Evolutionary conservation across 53 echinoderm and acorn worm species (phyloP), one percentile per base, ranked within the genome.

Genomic region (Holothuria scabra): DNA sequence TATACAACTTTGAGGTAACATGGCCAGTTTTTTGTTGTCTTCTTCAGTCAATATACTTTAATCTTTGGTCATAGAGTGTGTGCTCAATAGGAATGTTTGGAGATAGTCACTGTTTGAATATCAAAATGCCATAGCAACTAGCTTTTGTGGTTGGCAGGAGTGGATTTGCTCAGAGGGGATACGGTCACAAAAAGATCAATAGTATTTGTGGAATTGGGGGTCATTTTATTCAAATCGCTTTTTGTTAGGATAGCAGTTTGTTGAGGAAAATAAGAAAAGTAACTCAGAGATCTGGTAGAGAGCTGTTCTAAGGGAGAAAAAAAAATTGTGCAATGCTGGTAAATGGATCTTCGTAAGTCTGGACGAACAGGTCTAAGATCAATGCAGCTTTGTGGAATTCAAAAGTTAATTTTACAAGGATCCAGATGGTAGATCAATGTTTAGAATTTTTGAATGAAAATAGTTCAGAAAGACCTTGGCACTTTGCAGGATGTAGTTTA

Each of bases 51-150:
- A 69, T 69, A 69, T 69, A 20, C 16, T 69, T 69, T 69, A 69
- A 69, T 69, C 69, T 69, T 33, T 33, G 69, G 34, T 69, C 69
- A 33, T 69, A 33, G 69, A 69, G 69, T n/a, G 18, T 30, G 28
- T 24, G 28, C 31, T 28, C 18, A 5, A 31, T 29, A 31, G 65
- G 28, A 33, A 69, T 69, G 69, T 69, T 69, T 69, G 69, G 69
- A 41, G 38, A 69, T 69, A n/a, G 69, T 22, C 30, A 3, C 21
- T 69, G 69, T 69, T 69, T 69, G 69, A 69, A 69, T 69, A 69
- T 69, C 69, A 69, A 69, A 69, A 33, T 69, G 69, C 69, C 69
- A 69, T 69, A 69, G 69, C 69, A 69, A 69, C 69, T 22, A 34
- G 21, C 69, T 41, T 37, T 69, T 69, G 69, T 69, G 30, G 35